Conservation (phyloP, 1,140 invertebrate species). For the Brachystomella parvula region DNA sequence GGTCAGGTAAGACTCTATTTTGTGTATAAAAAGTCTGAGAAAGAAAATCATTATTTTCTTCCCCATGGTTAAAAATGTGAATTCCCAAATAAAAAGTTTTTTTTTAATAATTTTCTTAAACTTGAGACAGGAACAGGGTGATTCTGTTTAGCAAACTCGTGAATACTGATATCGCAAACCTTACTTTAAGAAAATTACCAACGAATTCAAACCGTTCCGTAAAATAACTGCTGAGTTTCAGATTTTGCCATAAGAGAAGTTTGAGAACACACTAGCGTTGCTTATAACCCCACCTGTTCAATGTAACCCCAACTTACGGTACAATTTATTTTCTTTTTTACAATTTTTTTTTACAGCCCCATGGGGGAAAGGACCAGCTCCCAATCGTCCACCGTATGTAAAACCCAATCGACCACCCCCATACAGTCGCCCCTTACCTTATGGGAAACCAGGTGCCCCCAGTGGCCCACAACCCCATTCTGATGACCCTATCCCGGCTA, state of each 20-base stretch:
- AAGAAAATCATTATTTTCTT: too few relatives aligned
- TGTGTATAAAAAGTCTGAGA: too few relatives aligned
- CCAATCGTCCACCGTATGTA: neutral
- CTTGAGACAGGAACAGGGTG: neutral
- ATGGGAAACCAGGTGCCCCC: neutral
- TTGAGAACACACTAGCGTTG: neutral
- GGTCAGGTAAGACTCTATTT: neutral
- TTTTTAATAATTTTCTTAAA: conserved; percentile 8
- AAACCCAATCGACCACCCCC: neutral
- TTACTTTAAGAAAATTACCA: neutral
- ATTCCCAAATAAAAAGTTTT: neutral
- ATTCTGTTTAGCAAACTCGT: neutral
- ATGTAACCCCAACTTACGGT: neutral
- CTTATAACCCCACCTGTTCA: neutral
- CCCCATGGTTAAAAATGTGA: too few relatives aligned
- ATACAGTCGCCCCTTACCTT: neutral
- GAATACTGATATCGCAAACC: neutral
- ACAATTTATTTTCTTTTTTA: neutral
- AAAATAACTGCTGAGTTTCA: neutral
- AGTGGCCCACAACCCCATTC: conserved; percentile 1
- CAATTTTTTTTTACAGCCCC: neutral
- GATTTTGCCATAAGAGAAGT: neutral
- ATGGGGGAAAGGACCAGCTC: neutral
- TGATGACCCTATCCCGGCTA: conserved; percentile 32
- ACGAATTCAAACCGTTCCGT: neutral